Percentiles rank a stretch among this genome's conserved stretches.
phyloP scores from a whole-genome alignment of 2,888 invertebrate genomes.

The Sinotaia quadrata region DNA sequence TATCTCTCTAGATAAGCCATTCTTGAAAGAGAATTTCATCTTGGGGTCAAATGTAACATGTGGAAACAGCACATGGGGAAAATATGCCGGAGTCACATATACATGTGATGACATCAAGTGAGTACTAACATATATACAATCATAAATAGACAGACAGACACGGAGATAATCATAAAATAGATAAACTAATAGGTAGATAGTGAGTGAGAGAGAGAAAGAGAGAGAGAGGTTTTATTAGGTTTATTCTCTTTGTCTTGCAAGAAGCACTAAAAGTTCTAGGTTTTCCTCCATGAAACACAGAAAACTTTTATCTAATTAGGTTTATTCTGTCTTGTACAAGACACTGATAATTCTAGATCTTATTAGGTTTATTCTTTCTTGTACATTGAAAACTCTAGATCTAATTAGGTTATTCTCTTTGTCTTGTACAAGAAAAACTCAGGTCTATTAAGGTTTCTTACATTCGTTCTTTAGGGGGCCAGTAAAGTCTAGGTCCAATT shows the following conservation, averaged over 20 bases:
- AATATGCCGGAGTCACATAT: slow-evolving; percentile 11
- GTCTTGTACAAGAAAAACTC: too few relatives aligned
- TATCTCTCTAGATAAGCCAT: slow-evolving; percentile 13
- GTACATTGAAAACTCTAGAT: too few relatives aligned
- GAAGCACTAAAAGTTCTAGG: neutral
- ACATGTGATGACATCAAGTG: slow-evolving; percentile 28
- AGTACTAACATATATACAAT: neutral
- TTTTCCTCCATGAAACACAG: neutral
- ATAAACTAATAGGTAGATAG: neutral
- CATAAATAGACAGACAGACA: neutral
- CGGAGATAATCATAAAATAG: neutral
- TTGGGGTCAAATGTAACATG: slow-evolving; percentile 9
- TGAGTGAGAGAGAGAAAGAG: neutral
- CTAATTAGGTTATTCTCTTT: too few relatives aligned
- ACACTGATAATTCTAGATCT: too few relatives aligned
- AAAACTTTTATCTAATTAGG: too few relatives aligned
- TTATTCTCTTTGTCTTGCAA: neutral
- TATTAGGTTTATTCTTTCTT: too few relatives aligned
- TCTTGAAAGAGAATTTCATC: slow-evolving; percentile 2
- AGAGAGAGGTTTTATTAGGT: neutral
- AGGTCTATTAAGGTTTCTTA: too few relatives aligned
- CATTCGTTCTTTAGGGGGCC: too few relatives aligned
- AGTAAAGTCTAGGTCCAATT: too few relatives aligned
- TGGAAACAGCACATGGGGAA: slow-evolving; percentile 15
- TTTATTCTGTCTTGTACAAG: too few relatives aligned